Base-by-base conservation (phyloP, 2,113 vertebrate species). In the Nycticorax nycticorax region DNA sequence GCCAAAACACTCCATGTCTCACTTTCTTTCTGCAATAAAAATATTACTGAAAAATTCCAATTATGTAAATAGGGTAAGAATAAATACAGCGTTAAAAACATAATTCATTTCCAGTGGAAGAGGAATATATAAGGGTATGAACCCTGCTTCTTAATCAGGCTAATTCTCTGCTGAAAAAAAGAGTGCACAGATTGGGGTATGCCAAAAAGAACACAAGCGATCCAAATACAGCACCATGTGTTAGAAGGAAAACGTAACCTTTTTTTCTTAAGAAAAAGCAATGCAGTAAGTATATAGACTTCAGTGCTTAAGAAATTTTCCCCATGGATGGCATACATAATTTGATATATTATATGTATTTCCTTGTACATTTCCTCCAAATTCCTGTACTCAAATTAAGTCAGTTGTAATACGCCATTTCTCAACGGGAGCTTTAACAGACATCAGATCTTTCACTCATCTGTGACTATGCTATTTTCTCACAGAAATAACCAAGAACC, bases 1-100 rank as follows among this genome's bases (percentile, higher is more conserved):
- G 93, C 94, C 80, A 74, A 97, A 97, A 89, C 21, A 75, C 81
- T 94, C 67, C 67, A 74, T 95, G 89, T 90, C 89, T 97, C 92
- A 75, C 96, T 97, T 95, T 94, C 63, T 87, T 93, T 92, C 69
- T 60, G 68, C 41, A 93, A 75, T 60, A 89, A 84, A 92, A 87
- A 85, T 94, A 96, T 82, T 85, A 92, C 8, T 28, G 85, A 76
- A 92, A 93, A 97, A 95, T 88, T 92, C 33, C 11, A 60, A 53
- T 85, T 82, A 75, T 89, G 69, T 74, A 90, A 94, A 92, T 71
- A 74, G 88, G 10, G 79, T 47, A 81, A 41, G 41, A 94, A 88
- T 88, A 92, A 93, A 89, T 68, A 88, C 62, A 85, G 27, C 33
- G 14, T 32, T 83, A 48, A 93, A 91, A 92, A 47, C 77, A 72